Evolutionary conservation across 2,797 vertebrate species (phyloP).

Genomic region (Miichthys miiuy): DNA sequence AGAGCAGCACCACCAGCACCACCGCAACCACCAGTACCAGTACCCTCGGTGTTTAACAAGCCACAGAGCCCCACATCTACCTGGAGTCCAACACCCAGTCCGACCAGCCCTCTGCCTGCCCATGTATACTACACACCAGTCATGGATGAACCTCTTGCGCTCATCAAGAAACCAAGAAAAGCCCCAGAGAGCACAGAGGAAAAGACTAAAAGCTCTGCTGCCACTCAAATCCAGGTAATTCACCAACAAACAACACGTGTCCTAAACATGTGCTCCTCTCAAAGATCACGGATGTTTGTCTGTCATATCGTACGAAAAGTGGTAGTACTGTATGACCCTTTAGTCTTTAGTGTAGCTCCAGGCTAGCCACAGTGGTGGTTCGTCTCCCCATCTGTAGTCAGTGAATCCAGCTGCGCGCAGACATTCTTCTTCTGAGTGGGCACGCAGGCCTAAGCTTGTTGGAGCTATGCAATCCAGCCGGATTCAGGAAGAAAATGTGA

Average conservation of each 20-base stretch:
- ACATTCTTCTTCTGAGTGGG: constrained; percentile 51
- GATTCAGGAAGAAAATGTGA: constrained; percentile 86
- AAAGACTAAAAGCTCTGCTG: constrained; percentile 63
- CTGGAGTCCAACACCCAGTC: constrained; percentile 82
- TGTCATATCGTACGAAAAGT: constrained; percentile 6
- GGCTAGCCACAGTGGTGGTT: constrained; percentile 63
- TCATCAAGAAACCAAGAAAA: constrained; percentile 87
- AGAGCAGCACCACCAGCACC: constrained; percentile 44
- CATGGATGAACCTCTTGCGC: constrained; percentile 87
- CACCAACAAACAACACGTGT: background rate
- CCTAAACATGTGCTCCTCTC: constrained; percentile 1
- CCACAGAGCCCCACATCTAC: constrained; percentile 82
- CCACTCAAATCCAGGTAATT: constrained; percentile 83
- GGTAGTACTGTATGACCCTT: constrained; percentile 34
- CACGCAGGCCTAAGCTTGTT: constrained; percentile 82
- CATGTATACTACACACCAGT: constrained; percentile 81
- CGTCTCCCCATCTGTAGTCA: constrained; percentile 60
- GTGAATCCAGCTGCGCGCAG: constrained; percentile 57
- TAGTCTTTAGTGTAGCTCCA: constrained; percentile 67
- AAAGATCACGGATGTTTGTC: background rate
- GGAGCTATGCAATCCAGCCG: constrained; percentile 85
- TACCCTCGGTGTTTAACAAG: constrained; percentile 56
- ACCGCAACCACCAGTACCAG: constrained; percentile 3
- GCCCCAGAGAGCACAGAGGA: constrained; percentile 74
- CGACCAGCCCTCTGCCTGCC: constrained; percentile 76